Evolutionary conservation across 2,888 invertebrate genomes (phyloP).

Genomic region (Euproctis similis): DNA sequence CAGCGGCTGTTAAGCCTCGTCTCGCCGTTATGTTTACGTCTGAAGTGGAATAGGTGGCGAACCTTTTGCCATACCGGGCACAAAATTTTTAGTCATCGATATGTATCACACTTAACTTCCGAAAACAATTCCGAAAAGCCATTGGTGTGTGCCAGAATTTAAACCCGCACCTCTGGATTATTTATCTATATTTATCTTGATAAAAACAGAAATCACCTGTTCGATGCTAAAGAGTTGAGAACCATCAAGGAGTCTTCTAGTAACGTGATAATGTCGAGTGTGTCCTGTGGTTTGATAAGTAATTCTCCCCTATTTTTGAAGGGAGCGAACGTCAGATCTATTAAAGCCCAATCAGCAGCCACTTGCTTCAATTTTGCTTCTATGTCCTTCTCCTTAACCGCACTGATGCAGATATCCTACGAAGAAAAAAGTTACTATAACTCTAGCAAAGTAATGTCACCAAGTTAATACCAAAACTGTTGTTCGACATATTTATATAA

Average conservation of each 20-base stretch:
- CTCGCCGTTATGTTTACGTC: no score
- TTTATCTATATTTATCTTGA: background rate
- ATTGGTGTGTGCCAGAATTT: no score
- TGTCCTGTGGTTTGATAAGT: conserved; percentile 84
- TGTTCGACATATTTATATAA: no score
- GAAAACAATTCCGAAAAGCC: no score
- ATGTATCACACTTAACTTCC: no score
- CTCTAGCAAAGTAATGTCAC: no score
- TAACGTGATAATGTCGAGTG: conserved; percentile 83
- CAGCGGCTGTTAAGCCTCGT: no score
- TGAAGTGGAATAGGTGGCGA: no score
- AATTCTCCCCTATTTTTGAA: conserved; percentile 91
- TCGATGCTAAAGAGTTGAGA: conserved; percentile 88
- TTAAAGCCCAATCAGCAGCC: conserved; percentile 85
- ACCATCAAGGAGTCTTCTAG: conserved; percentile 92
- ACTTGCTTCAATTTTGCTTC: conserved; percentile 91
- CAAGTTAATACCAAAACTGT: no score
- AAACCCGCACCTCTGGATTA: background rate
- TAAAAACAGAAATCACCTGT: conserved; percentile 72
- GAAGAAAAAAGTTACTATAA: no score
- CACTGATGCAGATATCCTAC: conserved; percentile 91
- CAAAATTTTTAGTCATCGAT: no score
- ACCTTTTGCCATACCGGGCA: no score
- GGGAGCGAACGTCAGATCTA: conserved; percentile 80
- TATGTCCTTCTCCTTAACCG: conserved; percentile 92